These are phyloP conservation scores for Cassiopea andromeda DNA, from an alignment of 30 jellyfish, hydroid and myxozoan genomes.

Conservation along the genomic window DNA sequence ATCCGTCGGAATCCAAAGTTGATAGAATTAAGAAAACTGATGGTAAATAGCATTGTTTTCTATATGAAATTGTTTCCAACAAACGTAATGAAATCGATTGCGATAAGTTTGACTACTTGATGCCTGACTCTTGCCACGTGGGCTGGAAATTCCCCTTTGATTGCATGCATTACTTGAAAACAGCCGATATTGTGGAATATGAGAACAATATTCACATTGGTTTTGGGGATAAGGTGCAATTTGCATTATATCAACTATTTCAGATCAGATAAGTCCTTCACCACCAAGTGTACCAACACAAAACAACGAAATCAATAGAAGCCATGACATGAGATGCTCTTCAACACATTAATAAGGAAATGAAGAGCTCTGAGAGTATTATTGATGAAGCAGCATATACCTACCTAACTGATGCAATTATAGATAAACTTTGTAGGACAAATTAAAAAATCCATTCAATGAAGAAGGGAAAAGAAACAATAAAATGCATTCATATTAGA, in stretches of 20 bases:
- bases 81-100: conserved; percentile 78
- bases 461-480: conserved; percentile 27
- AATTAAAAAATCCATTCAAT: conserved; percentile 11
- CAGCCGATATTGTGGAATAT: conserved; percentile 42
- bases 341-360: conserved; percentile 41
- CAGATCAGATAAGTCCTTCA: conserved; percentile 85
- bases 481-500: conserved; percentile 50
- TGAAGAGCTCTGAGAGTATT: conserved; percentile 47
- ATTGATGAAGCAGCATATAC: conserved; percentile 63
- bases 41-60: conserved; percentile 55
- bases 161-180: conserved; percentile 63
- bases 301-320: conserved; percentile 71
- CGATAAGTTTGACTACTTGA: conserved; percentile 82
- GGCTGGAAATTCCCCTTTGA: conserved; percentile 73
- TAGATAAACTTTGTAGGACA: conserved; percentile 28
- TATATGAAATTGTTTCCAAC: conserved; percentile 80
- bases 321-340: conserved; percentile 78
- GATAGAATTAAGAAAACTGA: conserved; percentile 32
- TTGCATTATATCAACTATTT: conserved; percentile 73
- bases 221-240: conserved; percentile 62
- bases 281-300: conserved; percentile 81
- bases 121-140: conserved; percentile 73
- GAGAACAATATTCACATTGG: conserved; percentile 74
- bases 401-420: conserved; percentile 68
- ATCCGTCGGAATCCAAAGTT: conserved; percentile 51